A percentile compares a stretch with the other conserved stretches of the same genome.
phyloP scores from a whole-genome alignment of 2,888 invertebrate genomes.

The Drosophila anomelani region DNA sequence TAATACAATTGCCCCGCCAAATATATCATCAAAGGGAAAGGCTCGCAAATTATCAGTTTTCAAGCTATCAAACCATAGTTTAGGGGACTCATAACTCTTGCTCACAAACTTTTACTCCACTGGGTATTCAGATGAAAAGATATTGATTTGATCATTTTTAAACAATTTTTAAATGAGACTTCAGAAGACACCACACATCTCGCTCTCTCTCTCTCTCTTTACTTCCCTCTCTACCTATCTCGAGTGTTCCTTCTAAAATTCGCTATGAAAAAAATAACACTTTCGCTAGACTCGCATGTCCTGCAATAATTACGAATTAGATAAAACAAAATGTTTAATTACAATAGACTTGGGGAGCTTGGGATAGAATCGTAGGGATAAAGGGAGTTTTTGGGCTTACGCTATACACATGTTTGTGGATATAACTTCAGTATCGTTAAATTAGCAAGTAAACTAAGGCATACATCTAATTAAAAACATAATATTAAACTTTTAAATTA shows the following conservation, averaged over 20 bases:
- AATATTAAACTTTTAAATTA: constrained; percentile 74
- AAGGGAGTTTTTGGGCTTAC: constrained; percentile 11
- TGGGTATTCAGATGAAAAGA: constrained; percentile 1
- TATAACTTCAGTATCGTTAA: constrained; percentile 56
- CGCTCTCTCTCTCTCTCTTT: not conserved
- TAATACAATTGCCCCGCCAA: not conserved
- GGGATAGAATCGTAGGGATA: not conserved
- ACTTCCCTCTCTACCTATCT: not conserved
- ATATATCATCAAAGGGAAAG: not conserved
- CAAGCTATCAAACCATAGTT: not conserved
- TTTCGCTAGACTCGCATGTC: constrained; percentile 19
- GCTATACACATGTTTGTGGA: constrained; percentile 21
- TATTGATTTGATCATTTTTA: not conserved
- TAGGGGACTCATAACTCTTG: not conserved
- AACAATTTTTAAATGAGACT: constrained; percentile 3
- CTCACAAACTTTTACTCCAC: not conserved
- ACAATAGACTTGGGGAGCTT: constrained; percentile 11
- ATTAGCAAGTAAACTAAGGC: constrained; percentile 57
- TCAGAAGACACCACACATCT: not conserved
- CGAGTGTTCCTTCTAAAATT: constrained; percentile 30
- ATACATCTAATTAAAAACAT: constrained; percentile 66
- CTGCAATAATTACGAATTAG: constrained; percentile 26
- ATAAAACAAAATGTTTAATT: constrained; percentile 35
- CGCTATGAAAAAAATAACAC: constrained; percentile 33
- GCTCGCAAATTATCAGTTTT: not conserved